Percentiles rank a stretch among this genome's conserved stretches.
phyloP scores from a whole-genome alignment of 2,113 vertebrate genomes.

The Dasypus novemcinctus region DNA sequence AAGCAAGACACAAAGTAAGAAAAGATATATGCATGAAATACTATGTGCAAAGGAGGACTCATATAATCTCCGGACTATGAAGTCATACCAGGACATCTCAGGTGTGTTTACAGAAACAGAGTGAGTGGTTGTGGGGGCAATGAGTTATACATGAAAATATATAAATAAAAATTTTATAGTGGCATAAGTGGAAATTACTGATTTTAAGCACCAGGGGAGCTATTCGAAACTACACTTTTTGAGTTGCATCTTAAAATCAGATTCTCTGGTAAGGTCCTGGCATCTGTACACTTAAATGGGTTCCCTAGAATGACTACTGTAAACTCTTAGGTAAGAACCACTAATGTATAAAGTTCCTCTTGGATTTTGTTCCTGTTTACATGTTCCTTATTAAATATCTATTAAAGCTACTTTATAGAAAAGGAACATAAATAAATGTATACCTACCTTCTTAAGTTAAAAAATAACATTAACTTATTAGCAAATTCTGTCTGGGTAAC shows the following conservation, averaged over 20 bases:
- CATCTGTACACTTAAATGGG: background rate
- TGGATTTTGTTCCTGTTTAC: background rate
- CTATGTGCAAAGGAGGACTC: background rate
- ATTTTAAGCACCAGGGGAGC: background rate
- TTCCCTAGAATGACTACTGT: background rate
- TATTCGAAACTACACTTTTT: background rate
- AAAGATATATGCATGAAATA: background rate
- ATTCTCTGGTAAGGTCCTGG: background rate
- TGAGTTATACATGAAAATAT: background rate
- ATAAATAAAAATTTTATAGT: slow-evolving; percentile 35
- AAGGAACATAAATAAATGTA: background rate
- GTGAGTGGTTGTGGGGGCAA: background rate
- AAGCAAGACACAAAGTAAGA: background rate
- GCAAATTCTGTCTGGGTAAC: background rate
- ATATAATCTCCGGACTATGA: background rate
- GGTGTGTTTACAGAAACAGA: background rate
- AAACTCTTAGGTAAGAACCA: background rate
- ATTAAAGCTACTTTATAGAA: background rate
- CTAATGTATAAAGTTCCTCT: background rate
- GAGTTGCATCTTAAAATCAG: background rate
- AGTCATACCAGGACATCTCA: background rate
- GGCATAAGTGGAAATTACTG: slow-evolving; percentile 10
- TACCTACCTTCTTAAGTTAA: background rate
- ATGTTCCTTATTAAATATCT: background rate
- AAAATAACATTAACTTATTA: background rate